Percentiles rank a stretch among this genome's conserved stretches.
Conservation (phyloP, 23 tunicate genomes). For the Diplosoma virens region DNA sequence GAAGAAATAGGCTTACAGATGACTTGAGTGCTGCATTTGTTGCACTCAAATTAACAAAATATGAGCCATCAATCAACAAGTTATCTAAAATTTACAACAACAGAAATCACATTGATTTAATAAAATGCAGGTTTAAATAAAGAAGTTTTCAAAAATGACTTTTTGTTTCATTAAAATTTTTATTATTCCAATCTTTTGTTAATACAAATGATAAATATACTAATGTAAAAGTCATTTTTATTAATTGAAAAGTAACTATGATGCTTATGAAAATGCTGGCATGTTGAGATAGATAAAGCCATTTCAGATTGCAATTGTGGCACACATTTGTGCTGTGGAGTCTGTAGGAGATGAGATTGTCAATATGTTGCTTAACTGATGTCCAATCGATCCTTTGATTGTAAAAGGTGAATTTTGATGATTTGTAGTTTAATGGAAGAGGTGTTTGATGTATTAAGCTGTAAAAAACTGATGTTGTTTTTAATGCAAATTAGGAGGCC, state of each 20-base stretch:
- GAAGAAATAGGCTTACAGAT: background rate
- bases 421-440: no score
- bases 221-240: background rate
- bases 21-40: background rate
- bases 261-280: background rate
- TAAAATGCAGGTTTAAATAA: background rate
- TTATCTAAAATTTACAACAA: background rate
- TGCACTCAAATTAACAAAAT: no score
- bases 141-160: background rate
- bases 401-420: no score
- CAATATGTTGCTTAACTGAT: no score
- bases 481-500: no score
- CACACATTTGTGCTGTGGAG: background rate
- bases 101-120: background rate
- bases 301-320: constrained; percentile 9
- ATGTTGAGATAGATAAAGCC: background rate
- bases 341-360: no score
- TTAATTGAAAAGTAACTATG: background rate
- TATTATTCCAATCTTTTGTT: background rate
- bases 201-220: background rate
- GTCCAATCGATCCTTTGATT: no score
- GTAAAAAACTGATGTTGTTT: no score
- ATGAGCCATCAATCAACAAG: background rate
- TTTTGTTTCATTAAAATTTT: background rate
- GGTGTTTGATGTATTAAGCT: no score